Base-by-base conservation (phyloP, 2,797 vertebrate species). In the Xyrichtys novacula region DNA sequence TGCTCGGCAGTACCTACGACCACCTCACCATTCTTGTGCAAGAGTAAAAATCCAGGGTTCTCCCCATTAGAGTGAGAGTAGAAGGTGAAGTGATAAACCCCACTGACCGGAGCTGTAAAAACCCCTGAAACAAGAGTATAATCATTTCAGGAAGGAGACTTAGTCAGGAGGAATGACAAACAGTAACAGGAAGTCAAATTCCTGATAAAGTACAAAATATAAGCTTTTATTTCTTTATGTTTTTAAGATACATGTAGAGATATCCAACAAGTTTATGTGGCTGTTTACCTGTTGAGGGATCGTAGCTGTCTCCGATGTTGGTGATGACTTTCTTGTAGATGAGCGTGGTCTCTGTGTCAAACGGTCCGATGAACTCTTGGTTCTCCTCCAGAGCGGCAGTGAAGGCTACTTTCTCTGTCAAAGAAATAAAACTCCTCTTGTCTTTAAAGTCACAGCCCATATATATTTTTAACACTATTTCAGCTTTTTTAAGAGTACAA, bases 21-120 rank as follows among this genome's bases (percentile, higher is more conserved):
- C 0, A 7, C 60, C 42, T 74, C 39, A 0, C 50, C 31, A 2
- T 76, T 83, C 55, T 74, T 81, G 39, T 59, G 40, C 40, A 85
- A 32, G 56, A 76, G 29, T 8, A 78, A 42, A 29, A 70, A 81
- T 2, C 80, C 55, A 0, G 67, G 71, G 11, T 85, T 36, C 28
- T 34, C 74, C 23, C 65, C 71, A 0, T 72, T 78, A 48, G 65
- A 15, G 3, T 85, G 80, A 55, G 57, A 57, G 54, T 78, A 78
- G 61, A 83, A 5, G 40, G 73, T 85, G 65, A 83, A 73, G 61
- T 80, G 71, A 57, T 80, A 83, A 31, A 80, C 56, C 16, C 80
- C 74, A 1, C 38, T 44, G 7, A 78, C 60, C 12, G 83, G 71
- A 22, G 77, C 74, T 20, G 76, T 78, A 17, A 83, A 78, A 38